Conservation (phyloP, 2,888 invertebrate species). For the Hirtodrosophila histrioides region DNA sequence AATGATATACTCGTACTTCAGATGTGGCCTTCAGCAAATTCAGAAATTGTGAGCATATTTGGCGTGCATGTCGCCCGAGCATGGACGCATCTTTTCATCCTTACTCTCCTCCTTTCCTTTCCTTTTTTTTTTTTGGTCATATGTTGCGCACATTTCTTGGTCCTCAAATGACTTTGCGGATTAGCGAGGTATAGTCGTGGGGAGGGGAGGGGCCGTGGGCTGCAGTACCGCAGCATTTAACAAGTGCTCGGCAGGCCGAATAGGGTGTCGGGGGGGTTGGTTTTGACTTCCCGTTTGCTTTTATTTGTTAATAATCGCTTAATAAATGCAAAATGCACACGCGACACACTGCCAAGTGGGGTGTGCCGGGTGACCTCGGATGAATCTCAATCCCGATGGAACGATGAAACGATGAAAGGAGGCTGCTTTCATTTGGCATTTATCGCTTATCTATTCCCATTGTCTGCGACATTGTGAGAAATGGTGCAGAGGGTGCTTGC, state of each 20-base stretch:
- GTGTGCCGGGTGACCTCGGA: constrained; percentile 2
- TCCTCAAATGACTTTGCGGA: constrained; percentile 79
- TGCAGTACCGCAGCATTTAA: constrained; percentile 15
- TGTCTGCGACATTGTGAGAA: constrained; percentile 45
- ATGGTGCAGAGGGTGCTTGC: constrained; percentile 2
- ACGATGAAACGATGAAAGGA: constrained; percentile 4
- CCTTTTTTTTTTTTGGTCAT: constrained; percentile 60
- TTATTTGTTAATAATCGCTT: constrained; percentile 83
- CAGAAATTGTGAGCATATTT: constrained; percentile 80
- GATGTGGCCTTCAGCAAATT: constrained; percentile 14
- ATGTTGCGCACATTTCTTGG: constrained; percentile 72
- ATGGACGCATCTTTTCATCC: constrained; percentile 37
- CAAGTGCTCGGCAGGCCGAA: constrained; percentile 20
- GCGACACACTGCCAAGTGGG: constrained; percentile 13
- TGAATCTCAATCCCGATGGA: background rate
- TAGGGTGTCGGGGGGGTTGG: constrained; percentile 19
- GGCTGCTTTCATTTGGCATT: constrained; percentile 64
- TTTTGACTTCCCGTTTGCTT: constrained; percentile 45
- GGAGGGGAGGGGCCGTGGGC: background rate
- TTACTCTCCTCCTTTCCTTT: background rate
- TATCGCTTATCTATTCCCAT: constrained; percentile 70
- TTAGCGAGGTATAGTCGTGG: constrained; percentile 51
- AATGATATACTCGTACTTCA: constrained; percentile 41
- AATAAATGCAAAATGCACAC: constrained; percentile 81
- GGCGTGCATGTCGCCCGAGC: constrained; percentile 50